Conservation (phyloP, 2,113 vertebrate species). For the Thinocorus orbignyianus region DNA sequence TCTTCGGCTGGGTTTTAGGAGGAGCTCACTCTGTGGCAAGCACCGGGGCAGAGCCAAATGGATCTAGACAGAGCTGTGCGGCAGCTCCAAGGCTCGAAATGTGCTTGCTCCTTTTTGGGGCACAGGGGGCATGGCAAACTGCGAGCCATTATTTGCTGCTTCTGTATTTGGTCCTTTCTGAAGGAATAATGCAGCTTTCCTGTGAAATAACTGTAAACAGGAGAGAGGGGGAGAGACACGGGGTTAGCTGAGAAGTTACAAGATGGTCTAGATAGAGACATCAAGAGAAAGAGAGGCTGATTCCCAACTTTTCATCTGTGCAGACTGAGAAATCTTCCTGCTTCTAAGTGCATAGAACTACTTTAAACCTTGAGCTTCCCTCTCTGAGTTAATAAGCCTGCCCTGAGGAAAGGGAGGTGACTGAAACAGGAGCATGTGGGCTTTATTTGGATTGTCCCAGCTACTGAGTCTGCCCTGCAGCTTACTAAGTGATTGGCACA, state of each 20-base stretch:
- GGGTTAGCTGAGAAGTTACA: neutral
- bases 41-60: neutral
- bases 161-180: neutral
- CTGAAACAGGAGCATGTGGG: neutral
- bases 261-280: neutral
- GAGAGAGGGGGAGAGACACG: neutral
- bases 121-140: neutral
- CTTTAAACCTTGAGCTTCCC: neutral
- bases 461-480: constrained; percentile 18
- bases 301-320: neutral
- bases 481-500: neutral
- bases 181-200: neutral
- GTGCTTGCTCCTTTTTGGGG: neutral
- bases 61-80: neutral
- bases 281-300: neutral
- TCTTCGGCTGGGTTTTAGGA: neutral
- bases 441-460: constrained; percentile 43
- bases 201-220: neutral
- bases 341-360: neutral
- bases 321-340: neutral
- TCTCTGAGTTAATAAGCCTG: neutral
- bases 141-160: neutral
- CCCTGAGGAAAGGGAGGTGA: constrained; percentile 9
- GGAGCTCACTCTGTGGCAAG: neutral
- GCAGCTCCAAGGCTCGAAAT: neutral